These are phyloP conservation scores for Pristis pectinata DNA, from an alignment of 2,797 vertebrate species.

Conservation along the genomic window DNA sequence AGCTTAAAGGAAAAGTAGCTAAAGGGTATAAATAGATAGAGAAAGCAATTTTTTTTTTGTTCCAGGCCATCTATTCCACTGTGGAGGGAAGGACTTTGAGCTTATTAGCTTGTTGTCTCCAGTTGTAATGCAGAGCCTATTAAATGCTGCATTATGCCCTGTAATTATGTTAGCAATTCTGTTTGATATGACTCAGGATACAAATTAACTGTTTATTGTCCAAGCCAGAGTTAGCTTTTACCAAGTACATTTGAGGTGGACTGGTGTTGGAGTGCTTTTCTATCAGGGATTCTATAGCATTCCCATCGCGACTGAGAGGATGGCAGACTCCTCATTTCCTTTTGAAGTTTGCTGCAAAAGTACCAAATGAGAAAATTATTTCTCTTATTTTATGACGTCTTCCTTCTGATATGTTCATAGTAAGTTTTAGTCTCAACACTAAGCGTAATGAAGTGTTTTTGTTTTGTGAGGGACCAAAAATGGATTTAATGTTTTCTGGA, in stretches of 20 bases:
- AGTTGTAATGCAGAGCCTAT: neutral
- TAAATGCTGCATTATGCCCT: constrained; percentile 1
- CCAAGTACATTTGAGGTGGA: neutral
- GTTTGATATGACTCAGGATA: constrained; percentile 7
- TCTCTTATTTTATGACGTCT: neutral
- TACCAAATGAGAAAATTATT: neutral
- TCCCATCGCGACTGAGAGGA: neutral
- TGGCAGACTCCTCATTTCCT: neutral
- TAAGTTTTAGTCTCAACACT: neutral
- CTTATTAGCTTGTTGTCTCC: constrained; percentile 1
- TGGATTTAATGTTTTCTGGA: neutral
- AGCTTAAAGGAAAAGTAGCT: neutral
- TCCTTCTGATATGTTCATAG: neutral
- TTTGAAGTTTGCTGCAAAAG: neutral
- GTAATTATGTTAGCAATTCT: neutral
- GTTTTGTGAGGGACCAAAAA: neutral
- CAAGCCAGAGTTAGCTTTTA: neutral
- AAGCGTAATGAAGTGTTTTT: neutral
- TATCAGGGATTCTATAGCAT: neutral
- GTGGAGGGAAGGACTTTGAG: constrained; percentile 11
- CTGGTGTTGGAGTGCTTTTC: neutral
- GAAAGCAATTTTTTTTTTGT: neutral
- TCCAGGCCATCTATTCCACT: neutral
- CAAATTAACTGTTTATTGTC: neutral
- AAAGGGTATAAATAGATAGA: neutral